Conservation (phyloP, 2,888 invertebrate genomes). For the Pycnomerus fuliginosus region DNA sequence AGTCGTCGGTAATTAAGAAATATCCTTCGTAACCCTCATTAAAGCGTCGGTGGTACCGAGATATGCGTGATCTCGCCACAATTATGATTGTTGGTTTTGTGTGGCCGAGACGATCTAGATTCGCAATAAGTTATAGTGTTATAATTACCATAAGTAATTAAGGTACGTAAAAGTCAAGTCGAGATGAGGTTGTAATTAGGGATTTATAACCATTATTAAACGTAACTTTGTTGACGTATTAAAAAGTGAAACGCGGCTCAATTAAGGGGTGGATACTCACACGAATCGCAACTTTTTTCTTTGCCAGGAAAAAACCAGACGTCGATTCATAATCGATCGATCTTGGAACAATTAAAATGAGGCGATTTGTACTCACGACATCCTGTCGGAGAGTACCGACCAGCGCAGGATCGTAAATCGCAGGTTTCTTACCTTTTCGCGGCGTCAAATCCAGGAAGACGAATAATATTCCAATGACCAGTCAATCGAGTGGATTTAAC, state of each 20-base stretch:
- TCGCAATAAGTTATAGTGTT: conserved; percentile 9
- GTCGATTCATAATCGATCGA: conserved; percentile 8
- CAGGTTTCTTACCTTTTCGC: conserved; percentile 11
- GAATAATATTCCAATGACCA: too few species aligned
- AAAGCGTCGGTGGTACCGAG: too few species aligned
- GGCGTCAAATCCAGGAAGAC: too few species aligned
- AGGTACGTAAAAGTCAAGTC: conserved; percentile 9
- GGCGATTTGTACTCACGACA: conserved; percentile 19
- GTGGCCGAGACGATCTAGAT: conserved; percentile 6
- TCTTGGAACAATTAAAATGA: too few species aligned
- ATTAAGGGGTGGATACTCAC: neutral
- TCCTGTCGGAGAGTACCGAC: conserved; percentile 10
- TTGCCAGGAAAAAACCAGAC: neutral
- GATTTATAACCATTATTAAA: conserved; percentile 14
- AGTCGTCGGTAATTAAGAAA: too few species aligned
- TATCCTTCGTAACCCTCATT: too few species aligned
- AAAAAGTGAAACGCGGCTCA: neutral
- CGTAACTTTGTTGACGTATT: conserved; percentile 5
- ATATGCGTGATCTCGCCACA: neutral
- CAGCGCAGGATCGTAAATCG: conserved; percentile 16
- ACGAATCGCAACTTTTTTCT: neutral
- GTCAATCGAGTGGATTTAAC: too few species aligned
- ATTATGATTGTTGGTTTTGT: neutral
- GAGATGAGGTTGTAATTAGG: conserved; percentile 10
- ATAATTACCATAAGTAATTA: conserved; percentile 22